Evolutionary conservation across 2,797 vertebrate genomes (phyloP), one percentile per base, ranked within the genome.

Genomic region (Pitangus sulphuratus): DNA sequence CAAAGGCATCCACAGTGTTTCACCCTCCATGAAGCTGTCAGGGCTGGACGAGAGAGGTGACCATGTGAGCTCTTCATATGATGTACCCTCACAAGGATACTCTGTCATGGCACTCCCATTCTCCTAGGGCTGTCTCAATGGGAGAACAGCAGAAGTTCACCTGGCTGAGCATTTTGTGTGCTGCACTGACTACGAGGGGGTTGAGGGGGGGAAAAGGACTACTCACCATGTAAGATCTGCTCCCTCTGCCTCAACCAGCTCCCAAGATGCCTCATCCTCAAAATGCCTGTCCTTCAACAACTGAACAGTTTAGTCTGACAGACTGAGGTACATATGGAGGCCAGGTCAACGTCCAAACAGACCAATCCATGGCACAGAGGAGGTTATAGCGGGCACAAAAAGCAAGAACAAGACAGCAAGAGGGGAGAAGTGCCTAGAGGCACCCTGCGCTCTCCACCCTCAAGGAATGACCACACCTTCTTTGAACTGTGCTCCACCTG

Each of bases 241-340:
- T 57, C 30, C 20, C 42, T 21, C 76, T 72, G 50, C 45, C 68
- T 75, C 72, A 68, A 48, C 19, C 53, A 81, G 44, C 45, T 86
- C 37, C 44, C 0, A 0, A 77, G 40, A 87, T 33, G 22, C 5
- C 35, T 26, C n/a, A 64, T n/a, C 20, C 28, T 84, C 39, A 87
- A 86, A 81, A 86, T 6, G 11, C 8, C 65, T 35, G 20, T 75
- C 30, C 74, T 74, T 64, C 14, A 74, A 60, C 19, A 72, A 28
- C 54, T 42, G 28, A 76, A 44, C 19, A 35, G 57, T 48, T 53
- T 16, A 33, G n/a, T 24, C 17, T 40, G 24, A 53, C 9, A 33
- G 24, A 84, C 26, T 21, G 11, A 71, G 8, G 33, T 39, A 77
- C 13, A 50, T 10, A 21, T 3, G 14, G 28, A 75, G 2, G 2